Conservation (phyloP, 1,140 invertebrate genomes). For the Lasioglossum baleicum region DNA sequence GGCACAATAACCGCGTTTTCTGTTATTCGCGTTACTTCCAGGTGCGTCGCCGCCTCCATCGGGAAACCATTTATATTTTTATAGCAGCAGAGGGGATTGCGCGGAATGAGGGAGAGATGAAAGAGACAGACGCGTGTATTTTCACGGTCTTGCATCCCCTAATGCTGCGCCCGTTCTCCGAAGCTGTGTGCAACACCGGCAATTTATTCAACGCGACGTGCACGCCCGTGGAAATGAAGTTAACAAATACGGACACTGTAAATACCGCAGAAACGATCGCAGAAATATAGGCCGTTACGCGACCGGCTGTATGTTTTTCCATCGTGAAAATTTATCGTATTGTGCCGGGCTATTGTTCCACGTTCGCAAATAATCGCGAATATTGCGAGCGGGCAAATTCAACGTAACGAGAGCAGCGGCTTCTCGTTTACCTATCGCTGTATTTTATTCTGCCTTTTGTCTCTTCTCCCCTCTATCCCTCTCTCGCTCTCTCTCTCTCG, state of each 20-base stretch:
- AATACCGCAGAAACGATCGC: constrained; percentile 41
- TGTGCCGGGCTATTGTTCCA: constrained; percentile 19
- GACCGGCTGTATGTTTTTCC: constrained; percentile 15
- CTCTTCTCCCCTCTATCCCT: not conserved
- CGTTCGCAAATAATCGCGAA: constrained; percentile 34
- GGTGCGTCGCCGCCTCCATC: not conserved
- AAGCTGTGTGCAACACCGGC: not conserved
- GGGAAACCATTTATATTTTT: constrained; percentile 36
- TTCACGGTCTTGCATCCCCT: constrained; percentile 1
- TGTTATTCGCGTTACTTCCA: constrained; percentile 20
- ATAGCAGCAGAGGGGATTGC: too few relatives aligned
- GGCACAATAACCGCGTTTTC: constrained; percentile 25
- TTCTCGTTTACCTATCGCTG: not conserved
- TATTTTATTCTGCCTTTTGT: not conserved
- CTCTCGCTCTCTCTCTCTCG: not conserved
- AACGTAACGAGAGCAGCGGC: constrained; percentile 4
- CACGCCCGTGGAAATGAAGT: constrained; percentile 36
- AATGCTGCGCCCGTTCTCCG: not conserved
- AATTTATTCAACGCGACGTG: constrained; percentile 27
- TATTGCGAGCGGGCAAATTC: not conserved
- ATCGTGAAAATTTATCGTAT: constrained; percentile 33
- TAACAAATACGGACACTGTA: constrained; percentile 42
- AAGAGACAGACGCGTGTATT: not conserved
- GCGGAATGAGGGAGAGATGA: not conserved
- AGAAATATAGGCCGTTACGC: constrained; percentile 9